These are phyloP conservation scores for Cebus imitator DNA, from an alignment of 2,113 vertebrate genomes.

Conservation along the genomic window DNA sequence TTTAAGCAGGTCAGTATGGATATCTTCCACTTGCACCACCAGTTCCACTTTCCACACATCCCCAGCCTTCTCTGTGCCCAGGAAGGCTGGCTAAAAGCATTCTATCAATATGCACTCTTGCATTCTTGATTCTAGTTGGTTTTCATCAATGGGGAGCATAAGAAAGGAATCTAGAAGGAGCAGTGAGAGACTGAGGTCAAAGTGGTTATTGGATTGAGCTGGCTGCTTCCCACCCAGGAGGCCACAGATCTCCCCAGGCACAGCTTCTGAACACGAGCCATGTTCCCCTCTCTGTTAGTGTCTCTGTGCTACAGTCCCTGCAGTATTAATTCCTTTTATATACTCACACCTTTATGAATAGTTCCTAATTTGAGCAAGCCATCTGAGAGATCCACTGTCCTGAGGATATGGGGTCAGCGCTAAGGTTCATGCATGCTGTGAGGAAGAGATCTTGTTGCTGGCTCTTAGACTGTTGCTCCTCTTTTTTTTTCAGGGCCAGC, in stretches of 20 bases:
- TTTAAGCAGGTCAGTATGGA: not conserved
- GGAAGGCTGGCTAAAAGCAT: not conserved
- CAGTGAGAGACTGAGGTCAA: not conserved
- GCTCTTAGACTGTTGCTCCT: not conserved
- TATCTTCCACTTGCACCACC: not conserved
- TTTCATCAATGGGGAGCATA: not conserved
- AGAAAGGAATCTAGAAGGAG: not conserved
- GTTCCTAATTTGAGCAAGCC: not conserved
- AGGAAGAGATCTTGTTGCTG: not conserved
- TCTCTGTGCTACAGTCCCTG: rapidly evolving
- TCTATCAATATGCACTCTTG: too few relatives aligned
- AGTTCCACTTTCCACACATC: not conserved
- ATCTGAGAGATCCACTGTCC: not conserved
- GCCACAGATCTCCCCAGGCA: not conserved
- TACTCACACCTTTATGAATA: not conserved
- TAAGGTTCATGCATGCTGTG: not conserved
- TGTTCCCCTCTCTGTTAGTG: not conserved
- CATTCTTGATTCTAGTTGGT: not conserved
- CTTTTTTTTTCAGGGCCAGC: not conserved
- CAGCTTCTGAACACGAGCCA: not conserved
- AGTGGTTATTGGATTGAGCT: not conserved
- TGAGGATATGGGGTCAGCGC: rapidly evolving
- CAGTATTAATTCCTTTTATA: not conserved
- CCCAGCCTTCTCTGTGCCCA: not conserved
- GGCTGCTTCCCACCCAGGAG: too few relatives aligned